Percentiles rank a stretch among this genome's conserved stretches.
Conservation (phyloP, 1,140 invertebrate genomes). For the Brachionus paranguensis region DNA sequence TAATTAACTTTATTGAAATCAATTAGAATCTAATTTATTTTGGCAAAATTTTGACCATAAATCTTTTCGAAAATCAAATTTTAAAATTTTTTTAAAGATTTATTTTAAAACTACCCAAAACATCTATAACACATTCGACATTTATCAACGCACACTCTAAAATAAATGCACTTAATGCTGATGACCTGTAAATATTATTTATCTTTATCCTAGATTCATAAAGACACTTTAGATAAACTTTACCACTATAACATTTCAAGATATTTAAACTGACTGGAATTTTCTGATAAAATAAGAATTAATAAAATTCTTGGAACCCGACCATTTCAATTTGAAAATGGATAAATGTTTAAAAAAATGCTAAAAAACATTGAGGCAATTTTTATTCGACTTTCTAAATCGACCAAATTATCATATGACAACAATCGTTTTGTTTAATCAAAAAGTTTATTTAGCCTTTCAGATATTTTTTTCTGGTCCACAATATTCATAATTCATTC, state of each 20-base stretch:
- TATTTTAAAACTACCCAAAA: not conserved
- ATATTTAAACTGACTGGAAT: not conserved
- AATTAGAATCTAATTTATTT: not conserved
- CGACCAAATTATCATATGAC: not conserved
- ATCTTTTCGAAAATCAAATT: not conserved
- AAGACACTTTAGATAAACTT: not conserved
- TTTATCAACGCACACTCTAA: not conserved
- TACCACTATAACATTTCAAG: not conserved
- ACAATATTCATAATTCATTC: not conserved
- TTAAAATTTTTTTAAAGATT: not conserved
- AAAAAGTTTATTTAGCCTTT: not conserved
- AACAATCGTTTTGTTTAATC: not conserved
- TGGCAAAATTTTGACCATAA: not conserved
- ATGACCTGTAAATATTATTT: not conserved
- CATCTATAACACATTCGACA: not conserved
- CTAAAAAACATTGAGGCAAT: not conserved
- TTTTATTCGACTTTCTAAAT: not conserved
- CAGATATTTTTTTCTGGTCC: not conserved
- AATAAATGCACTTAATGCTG: slow-evolving; percentile 6
- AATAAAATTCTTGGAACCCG: not conserved
- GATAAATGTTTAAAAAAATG: slow-evolving; percentile 13
- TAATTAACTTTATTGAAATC: no score
- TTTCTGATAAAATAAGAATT: not conserved
- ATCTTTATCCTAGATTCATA: not conserved
- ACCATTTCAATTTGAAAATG: slow-evolving; percentile 17